These are phyloP conservation scores for Eristalis arbustorum DNA, from an alignment of 2,888 invertebrate genomes.

Conservation along the genomic window DNA sequence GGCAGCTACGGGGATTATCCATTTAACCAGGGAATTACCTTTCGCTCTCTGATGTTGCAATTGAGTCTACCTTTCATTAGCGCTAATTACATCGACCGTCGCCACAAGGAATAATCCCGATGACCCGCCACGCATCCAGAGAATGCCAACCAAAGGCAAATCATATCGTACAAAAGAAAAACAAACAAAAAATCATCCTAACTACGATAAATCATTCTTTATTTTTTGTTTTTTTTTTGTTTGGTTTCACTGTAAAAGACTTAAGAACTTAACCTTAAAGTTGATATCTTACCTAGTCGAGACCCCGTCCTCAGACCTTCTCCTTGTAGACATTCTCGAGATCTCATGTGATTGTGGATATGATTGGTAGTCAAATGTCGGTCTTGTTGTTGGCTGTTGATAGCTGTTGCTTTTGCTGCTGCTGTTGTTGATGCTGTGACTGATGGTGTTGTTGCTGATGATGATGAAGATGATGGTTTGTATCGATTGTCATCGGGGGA, in stretches of 20 bases:
- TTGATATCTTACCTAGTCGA: constrained; percentile 56
- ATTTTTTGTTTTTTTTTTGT: too few species aligned
- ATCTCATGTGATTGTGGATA: constrained; percentile 78
- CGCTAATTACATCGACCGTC: background rate
- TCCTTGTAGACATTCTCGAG: constrained; percentile 73
- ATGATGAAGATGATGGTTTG: constrained; percentile 72
- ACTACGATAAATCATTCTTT: constrained; percentile 35
- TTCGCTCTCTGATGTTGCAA: background rate
- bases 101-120: background rate
- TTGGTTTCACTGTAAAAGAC: background rate
- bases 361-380: constrained; percentile 79
- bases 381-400: constrained; percentile 58
- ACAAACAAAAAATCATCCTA: constrained; percentile 26
- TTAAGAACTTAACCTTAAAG: constrained; percentile 24
- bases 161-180: background rate
- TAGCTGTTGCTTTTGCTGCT: constrained; percentile 69
- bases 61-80: background rate
- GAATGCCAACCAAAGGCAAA: background rate
- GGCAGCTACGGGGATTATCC: background rate
- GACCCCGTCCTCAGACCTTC: constrained; percentile 67
- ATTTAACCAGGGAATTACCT: background rate
- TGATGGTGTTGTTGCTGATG: constrained; percentile 73
- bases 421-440: constrained; percentile 72
- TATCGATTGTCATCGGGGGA: constrained; percentile 74
- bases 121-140: background rate